Evolutionary conservation across 2,113 vertebrate species (phyloP).

Genomic region (Sinocyclocheilus rhinocerous): DNA sequence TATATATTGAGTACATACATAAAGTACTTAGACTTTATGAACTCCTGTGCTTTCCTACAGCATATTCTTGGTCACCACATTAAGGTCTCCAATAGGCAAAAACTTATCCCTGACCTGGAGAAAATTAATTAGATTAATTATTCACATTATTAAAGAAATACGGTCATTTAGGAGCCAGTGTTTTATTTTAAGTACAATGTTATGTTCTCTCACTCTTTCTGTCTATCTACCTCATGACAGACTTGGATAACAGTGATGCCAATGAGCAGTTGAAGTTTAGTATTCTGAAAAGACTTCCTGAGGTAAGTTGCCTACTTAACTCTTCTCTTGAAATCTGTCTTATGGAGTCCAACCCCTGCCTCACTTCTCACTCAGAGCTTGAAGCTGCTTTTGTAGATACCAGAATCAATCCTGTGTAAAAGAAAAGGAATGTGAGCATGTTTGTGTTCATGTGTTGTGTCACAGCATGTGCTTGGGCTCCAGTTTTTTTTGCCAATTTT

Average conservation of each 20-base stretch:
- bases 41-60: not conserved
- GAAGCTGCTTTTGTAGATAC: slow-evolving; percentile 31
- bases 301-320: slow-evolving; percentile 74
- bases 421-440: slow-evolving; percentile 14
- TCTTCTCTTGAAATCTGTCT: not conserved
- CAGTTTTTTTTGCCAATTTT: not conserved
- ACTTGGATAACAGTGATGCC: slow-evolving; percentile 85
- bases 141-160: not conserved
- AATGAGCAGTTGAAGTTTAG: slow-evolving; percentile 78
- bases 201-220: not conserved
- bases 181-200: too few relatives aligned
- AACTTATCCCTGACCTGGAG: not conserved
- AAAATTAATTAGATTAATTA: not conserved
- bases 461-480: not conserved
- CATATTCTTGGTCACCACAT: not conserved
- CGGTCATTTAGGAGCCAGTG: too few relatives aligned
- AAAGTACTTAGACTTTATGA: not conserved
- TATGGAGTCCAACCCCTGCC: not conserved
- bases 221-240: slow-evolving; percentile 67
- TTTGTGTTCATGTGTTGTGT: not conserved
- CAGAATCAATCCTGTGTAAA: slow-evolving; percentile 21
- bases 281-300: slow-evolving; percentile 86
- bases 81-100: not conserved
- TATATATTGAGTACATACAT: not conserved
- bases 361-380: not conserved